A percentile compares a stretch with the other conserved stretches of the same genome.
Evolutionary conservation across 2,113 vertebrate genomes (phyloP).

Genomic region (Sclerurus mexicanus): DNA sequence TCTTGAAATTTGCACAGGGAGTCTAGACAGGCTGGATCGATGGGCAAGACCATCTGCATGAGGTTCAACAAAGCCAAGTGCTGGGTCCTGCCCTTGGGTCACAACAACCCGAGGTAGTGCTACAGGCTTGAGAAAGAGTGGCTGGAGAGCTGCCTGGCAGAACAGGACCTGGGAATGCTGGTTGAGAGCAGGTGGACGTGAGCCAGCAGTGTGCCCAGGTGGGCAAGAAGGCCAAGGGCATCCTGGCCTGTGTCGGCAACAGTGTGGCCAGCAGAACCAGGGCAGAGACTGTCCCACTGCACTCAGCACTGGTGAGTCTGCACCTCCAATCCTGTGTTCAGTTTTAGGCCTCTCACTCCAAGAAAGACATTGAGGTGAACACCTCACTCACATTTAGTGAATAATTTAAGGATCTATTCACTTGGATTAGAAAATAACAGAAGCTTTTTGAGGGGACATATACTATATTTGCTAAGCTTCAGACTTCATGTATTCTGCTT

Average conservation of each 20-base stretch:
- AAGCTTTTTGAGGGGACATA: neutral
- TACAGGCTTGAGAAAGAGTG: neutral
- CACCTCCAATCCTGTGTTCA: neutral
- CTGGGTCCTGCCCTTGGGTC: neutral
- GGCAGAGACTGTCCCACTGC: neutral
- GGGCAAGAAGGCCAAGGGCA: neutral
- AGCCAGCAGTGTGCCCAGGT: neutral
- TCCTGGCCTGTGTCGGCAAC: neutral
- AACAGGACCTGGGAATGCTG: neutral
- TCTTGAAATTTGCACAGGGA: neutral
- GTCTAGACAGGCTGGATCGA: neutral
- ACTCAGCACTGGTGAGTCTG: rapidly evolving
- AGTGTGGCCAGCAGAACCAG: neutral
- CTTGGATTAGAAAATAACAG: neutral
- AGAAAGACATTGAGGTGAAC: neutral
- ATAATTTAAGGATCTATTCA: neutral
- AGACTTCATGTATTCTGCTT: neutral
- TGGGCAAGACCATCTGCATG: neutral
- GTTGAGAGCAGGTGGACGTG: neutral
- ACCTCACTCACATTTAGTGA: neutral
- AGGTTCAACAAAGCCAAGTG: neutral
- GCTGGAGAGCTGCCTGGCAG: neutral
- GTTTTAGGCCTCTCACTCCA: neutral
- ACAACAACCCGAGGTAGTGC: neutral
- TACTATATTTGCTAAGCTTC: neutral